A percentile compares a stretch with the other conserved stretches of the same genome.
Evolutionary conservation across 2,797 vertebrate genomes (phyloP).

Genomic region (Delichon dasypus): DNA sequence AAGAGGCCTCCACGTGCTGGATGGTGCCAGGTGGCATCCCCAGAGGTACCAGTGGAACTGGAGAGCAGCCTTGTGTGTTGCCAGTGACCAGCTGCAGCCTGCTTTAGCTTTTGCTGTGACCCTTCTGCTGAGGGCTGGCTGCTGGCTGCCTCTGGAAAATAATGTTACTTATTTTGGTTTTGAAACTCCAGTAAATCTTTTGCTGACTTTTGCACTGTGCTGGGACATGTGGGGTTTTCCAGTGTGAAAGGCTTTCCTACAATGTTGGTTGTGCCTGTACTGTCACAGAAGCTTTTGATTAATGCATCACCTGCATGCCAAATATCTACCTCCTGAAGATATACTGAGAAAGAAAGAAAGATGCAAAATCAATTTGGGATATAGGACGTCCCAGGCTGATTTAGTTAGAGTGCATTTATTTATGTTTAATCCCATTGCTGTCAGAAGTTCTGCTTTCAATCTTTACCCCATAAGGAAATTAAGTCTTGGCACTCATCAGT

Average conservation of each 20-base stretch:
- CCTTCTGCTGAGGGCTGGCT: background rate
- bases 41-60: background rate
- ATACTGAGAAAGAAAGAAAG: background rate
- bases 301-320: background rate
- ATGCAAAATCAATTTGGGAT: background rate
- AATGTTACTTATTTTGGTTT: background rate
- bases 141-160: background rate
- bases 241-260: rapidly evolving
- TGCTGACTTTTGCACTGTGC: background rate
- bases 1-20: background rate
- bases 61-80: background rate
- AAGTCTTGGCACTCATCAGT: background rate
- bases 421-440: background rate
- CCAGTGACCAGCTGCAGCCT: background rate
- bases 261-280: background rate
- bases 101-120: background rate
- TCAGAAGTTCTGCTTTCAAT: background rate
- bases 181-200: background rate
- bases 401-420: background rate
- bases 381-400: background rate
- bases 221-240: background rate
- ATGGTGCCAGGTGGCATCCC: background rate
- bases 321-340: background rate
- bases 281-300: background rate
- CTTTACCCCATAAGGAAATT: background rate